Evolutionary conservation across 2,888 invertebrate genomes (phyloP).

Genomic region (Pachydiplax longipennis): DNA sequence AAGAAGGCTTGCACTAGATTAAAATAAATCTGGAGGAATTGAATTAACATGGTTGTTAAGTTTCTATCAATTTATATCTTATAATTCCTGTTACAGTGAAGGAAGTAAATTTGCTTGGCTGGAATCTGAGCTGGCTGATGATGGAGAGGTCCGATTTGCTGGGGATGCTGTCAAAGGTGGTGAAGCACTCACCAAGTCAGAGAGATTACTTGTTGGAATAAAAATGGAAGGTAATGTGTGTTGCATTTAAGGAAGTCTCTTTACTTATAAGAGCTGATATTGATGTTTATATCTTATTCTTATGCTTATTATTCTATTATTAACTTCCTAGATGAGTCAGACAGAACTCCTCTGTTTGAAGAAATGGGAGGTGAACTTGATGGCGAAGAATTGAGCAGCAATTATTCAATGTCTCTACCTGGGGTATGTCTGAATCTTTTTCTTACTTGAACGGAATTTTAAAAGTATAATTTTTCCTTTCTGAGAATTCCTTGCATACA

Average conservation of each 20-base stretch:
- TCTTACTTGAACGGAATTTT: no score
- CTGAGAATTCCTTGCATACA: no score
- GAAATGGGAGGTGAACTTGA: conserved; percentile 9
- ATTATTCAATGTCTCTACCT: neutral
- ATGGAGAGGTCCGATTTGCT: neutral
- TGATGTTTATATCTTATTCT: no score
- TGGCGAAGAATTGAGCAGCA: neutral
- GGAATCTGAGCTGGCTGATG: conserved; percentile 6
- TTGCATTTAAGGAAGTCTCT: no score
- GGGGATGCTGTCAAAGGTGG: neutral
- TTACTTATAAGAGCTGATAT: no score
- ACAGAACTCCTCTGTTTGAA: conserved; percentile 6
- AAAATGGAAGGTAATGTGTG: neutral
- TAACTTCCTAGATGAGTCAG: neutral
- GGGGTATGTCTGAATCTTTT: neutral
- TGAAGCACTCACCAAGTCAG: conserved; percentile 1
- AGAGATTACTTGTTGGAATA: neutral
- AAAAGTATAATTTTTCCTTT: neutral
- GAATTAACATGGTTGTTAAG: no score
- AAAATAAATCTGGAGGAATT: no score
- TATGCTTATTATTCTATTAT: neutral
- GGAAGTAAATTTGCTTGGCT: conserved; percentile 15
- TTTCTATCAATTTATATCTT: neutral
- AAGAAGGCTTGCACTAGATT: no score
- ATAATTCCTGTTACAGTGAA: neutral